Evolutionary conservation across 2,113 vertebrate genomes (phyloP).

Genomic region (Corythaeola cristata): DNA sequence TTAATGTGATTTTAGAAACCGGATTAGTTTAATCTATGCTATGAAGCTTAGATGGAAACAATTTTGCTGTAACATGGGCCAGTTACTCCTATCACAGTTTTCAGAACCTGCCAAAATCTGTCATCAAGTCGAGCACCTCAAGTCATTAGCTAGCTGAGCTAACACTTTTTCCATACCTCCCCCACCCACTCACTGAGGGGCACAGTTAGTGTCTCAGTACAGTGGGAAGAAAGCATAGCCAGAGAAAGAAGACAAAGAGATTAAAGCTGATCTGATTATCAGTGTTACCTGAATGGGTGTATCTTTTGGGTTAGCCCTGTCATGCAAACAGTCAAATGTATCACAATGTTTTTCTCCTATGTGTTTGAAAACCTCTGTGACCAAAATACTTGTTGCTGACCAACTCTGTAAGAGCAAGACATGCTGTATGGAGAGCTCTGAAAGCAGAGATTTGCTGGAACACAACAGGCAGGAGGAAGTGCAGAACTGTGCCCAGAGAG

Average conservation of each 20-base stretch:
- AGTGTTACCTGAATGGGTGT: rapidly evolving
- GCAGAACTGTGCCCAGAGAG: neutral
- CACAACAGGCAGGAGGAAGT: neutral
- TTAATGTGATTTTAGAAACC: neutral
- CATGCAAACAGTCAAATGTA: neutral
- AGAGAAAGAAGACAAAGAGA: neutral
- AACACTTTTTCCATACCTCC: neutral
- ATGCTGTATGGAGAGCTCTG: neutral
- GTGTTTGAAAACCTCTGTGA: neutral
- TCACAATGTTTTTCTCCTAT: rapidly evolving
- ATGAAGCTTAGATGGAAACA: neutral
- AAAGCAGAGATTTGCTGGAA: neutral
- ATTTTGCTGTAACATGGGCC: neutral
- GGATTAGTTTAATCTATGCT: neutral
- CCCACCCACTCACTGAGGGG: neutral
- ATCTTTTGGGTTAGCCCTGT: neutral
- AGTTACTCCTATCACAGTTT: neutral
- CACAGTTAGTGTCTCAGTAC: neutral
- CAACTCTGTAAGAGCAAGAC: neutral
- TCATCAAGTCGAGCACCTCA: neutral
- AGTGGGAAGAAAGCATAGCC: neutral
- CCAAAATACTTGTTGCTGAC: neutral
- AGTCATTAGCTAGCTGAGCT: neutral
- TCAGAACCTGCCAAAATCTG: neutral
- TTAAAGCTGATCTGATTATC: neutral